Conservation (phyloP, 2,113 vertebrate genomes). For the Podocnemis expansa region DNA sequence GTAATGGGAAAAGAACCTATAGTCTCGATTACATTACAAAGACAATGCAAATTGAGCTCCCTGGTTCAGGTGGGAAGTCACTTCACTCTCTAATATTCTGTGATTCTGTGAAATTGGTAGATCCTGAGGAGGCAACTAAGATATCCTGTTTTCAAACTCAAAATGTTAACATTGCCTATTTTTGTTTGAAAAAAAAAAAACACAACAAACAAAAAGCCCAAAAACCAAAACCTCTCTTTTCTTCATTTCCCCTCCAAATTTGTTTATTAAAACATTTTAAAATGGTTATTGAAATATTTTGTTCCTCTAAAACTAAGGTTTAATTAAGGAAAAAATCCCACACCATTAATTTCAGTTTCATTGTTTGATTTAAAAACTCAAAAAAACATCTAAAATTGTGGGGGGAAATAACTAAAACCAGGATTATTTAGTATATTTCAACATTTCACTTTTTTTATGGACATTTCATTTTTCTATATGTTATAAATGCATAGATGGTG, state of each 20-base stretch:
- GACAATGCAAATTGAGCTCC: too few species aligned
- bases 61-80: too few species aligned
- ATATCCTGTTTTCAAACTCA: not conserved
- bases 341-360: constrained; percentile 3
- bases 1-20: too few species aligned
- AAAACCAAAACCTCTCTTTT: not conserved
- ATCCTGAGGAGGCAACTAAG: constrained; percentile 2
- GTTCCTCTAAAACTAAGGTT: not conserved
- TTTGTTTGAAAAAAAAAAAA: not conserved
- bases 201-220: not conserved
- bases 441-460: not conserved
- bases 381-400: not conserved
- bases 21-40: too few species aligned
- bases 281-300: not conserved
- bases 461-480: not conserved
- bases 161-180: not conserved
- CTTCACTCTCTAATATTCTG: too few species aligned
- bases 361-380: not conserved
- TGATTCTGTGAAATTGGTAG: not conserved
- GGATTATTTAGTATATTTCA: not conserved
- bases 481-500: not conserved
- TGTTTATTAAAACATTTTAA: not conserved
- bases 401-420: not conserved
- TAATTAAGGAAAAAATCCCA: not conserved
- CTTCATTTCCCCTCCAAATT: not conserved